Percentiles rank a stretch among this genome's conserved stretches.
Evolutionary conservation across 23 tunicate genomes (phyloP).

Genomic region (Halocynthia roretzi): DNA sequence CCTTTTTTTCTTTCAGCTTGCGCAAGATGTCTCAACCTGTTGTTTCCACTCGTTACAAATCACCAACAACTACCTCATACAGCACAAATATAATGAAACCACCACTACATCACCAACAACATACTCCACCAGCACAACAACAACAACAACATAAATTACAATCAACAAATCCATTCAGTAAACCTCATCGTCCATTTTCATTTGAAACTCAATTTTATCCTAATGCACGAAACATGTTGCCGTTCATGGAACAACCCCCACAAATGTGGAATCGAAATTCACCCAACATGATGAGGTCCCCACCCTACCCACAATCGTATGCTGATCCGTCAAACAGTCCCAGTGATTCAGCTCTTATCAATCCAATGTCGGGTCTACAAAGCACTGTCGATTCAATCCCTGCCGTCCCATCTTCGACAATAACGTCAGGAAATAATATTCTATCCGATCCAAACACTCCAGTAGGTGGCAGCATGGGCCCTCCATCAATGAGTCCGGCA

Average conservation of each 20-base stretch:
- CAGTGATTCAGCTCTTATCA: conserved; percentile 27
- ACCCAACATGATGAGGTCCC: conserved; percentile 31
- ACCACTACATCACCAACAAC: not conserved
- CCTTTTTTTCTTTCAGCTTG: conserved; percentile 31
- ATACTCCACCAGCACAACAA: conserved; percentile 33
- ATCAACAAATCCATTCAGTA: not conserved
- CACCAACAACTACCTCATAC: conserved; percentile 76
- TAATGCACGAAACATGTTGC: not conserved
- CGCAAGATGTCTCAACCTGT: conserved; percentile 84
- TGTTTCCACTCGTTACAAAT: conserved; percentile 50
- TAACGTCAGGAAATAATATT: conserved; percentile 54
- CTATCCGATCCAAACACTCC: conserved; percentile 48
- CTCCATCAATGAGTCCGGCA: conserved; percentile 27
- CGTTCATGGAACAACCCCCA: conserved; percentile 7
- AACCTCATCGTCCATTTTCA: no score
- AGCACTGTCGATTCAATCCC: conserved; percentile 79
- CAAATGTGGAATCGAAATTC: conserved; percentile 8
- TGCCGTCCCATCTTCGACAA: conserved; percentile 32
- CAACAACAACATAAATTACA: conserved; percentile 22
- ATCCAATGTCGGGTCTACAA: conserved; percentile 89
- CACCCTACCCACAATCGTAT: not conserved
- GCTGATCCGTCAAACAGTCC: conserved; percentile 46
- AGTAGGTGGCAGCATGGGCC: conserved; percentile 27
- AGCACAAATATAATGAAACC: conserved; percentile 24
- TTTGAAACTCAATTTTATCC: not conserved